These are phyloP conservation scores for Mus pahari DNA, from an alignment of 2,113 vertebrate species.

Conservation along the genomic window DNA sequence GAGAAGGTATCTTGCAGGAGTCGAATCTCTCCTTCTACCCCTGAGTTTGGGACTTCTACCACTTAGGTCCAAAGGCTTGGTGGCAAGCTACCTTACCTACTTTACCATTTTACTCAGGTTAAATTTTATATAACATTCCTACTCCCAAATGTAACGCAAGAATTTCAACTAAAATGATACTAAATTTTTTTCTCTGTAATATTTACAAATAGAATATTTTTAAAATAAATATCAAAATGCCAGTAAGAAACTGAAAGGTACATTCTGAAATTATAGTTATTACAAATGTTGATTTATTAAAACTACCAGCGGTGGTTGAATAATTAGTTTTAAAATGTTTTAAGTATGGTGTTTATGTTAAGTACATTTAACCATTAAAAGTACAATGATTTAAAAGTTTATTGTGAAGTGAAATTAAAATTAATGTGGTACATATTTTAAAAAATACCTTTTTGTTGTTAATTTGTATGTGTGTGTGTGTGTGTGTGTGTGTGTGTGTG, in stretches of 20 bases:
- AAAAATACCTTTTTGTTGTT: neutral
- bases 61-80: too few relatives aligned
- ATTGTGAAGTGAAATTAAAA: neutral
- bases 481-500: neutral
- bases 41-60: neutral
- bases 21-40: neutral
- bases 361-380: constrained; percentile 33
- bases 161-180: neutral
- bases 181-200: neutral
- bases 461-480: neutral
- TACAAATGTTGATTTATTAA: neutral
- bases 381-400: neutral
- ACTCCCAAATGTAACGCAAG: neutral
- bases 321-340: constrained; percentile 19
- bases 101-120: neutral
- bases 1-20: neutral
- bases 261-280: neutral
- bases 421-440: neutral
- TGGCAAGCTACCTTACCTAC: neutral
- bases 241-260: constrained; percentile 21
- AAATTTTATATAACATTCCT: neutral
- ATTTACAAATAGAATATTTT: neutral
- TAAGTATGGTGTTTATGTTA: neutral
- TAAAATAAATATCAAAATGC: neutral
- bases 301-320: neutral